Percentiles rank a stretch among this genome's conserved stretches.
Conservation (phyloP, 2,113 vertebrate species). For the Gorilla gorilla region DNA sequence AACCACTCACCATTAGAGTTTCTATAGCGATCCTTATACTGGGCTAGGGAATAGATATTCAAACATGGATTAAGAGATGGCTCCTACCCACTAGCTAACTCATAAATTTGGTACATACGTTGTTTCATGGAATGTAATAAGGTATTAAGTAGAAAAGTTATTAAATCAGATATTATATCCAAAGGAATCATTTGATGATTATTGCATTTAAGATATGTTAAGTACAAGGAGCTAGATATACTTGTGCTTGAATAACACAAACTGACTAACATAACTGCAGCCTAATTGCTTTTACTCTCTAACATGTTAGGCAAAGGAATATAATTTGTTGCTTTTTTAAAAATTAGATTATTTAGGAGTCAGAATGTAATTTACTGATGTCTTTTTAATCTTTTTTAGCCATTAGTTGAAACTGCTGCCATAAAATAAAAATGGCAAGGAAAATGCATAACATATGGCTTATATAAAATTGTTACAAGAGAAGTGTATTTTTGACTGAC, state of each 20-base stretch:
- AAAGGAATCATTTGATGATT: not conserved
- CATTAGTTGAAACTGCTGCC: conserved; percentile 18
- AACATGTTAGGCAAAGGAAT: not conserved
- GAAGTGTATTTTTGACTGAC: conserved; percentile 46
- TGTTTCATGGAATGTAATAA: not conserved
- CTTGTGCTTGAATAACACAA: conserved; percentile 9
- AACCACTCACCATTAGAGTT: not conserved
- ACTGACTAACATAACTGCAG: not conserved
- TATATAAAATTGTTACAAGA: conserved; percentile 7
- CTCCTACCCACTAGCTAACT: not conserved
- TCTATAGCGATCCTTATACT: not conserved
- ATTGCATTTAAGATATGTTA: conserved; percentile 30
- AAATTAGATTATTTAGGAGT: conserved; percentile 16
- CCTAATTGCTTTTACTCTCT: conserved; percentile 1
- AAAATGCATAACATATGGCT: not conserved
- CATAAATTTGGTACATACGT: not conserved
- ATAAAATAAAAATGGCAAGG: conserved; percentile 42
- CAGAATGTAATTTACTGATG: conserved; percentile 48
- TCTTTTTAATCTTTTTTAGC: conserved; percentile 47
- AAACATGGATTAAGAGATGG: not conserved
- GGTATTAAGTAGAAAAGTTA: conserved; percentile 13
- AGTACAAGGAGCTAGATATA: conserved; percentile 6
- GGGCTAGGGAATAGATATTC: not conserved
- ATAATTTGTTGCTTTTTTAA: conserved; percentile 1
- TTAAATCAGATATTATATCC: conserved; percentile 38